A percentile compares a stretch with the other conserved stretches of the same genome.
phyloP scores from a whole-genome alignment of 37 sponge, comb jelly and placozoan genomes.

The Halisarca cf. caerulea region DNA sequence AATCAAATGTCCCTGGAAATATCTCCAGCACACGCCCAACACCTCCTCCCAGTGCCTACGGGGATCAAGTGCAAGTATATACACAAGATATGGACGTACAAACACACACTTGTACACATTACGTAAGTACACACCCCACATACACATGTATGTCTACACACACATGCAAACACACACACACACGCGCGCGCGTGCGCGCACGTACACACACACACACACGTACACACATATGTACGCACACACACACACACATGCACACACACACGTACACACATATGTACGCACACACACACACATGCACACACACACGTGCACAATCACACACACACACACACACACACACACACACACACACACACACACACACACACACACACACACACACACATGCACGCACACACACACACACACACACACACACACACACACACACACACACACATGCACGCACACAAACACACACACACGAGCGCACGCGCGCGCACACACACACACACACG shows the following conservation, averaged over 20 bases:
- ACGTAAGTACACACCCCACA: too few species aligned
- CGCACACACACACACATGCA: background rate
- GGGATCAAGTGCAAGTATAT: too few species aligned
- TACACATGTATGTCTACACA: background rate
- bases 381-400: conserved; percentile 6
- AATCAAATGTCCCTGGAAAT: background rate
- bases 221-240: background rate
- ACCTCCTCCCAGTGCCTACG: background rate
- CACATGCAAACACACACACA: background rate
- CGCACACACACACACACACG: background rate
- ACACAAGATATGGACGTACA: too few species aligned
- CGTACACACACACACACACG: conserved; percentile 10
- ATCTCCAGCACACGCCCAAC: background rate
- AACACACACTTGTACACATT: too few species aligned
- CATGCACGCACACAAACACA: background rate
- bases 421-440: conserved; percentile 11
- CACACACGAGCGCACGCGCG: background rate
- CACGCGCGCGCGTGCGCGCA: background rate
- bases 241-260: too few species aligned
- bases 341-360: conserved; percentile 16
- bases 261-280: background rate
- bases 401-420: conserved; percentile 5
- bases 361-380: background rate
- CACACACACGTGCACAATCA: background rate
- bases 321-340: conserved; percentile 20